Conservation (phyloP, 1,140 invertebrate species). For the Holotrichia oblita region DNA sequence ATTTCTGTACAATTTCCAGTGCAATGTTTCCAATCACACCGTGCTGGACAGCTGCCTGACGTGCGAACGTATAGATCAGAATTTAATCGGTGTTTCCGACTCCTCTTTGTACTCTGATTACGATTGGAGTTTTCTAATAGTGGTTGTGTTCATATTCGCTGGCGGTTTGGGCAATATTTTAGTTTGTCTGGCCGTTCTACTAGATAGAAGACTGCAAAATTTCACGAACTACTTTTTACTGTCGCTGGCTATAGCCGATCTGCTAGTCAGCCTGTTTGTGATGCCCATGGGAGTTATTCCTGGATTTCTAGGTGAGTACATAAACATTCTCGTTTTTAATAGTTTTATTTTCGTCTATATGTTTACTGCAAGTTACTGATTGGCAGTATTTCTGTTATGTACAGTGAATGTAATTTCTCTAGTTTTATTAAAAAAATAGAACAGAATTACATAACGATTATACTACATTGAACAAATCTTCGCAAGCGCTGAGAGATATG, state of each 20-base stretch:
- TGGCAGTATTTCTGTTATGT: background rate
- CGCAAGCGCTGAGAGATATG: too few species aligned
- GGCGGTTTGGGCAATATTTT: conserved; percentile 92
- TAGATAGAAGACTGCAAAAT: conserved; percentile 87
- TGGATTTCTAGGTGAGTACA: conserved; percentile 82
- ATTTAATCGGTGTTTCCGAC: conserved; percentile 12
- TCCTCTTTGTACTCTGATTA: conserved; percentile 57
- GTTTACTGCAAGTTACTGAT: background rate
- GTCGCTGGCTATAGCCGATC: conserved; percentile 91
- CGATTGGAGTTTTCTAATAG: conserved; percentile 82
- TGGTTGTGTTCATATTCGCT: conserved; percentile 83
- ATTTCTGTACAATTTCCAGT: conserved; percentile 33
- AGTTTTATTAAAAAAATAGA: too few species aligned
- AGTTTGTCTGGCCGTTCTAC: conserved; percentile 87
- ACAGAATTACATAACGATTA: too few species aligned
- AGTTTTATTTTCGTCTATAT: background rate
- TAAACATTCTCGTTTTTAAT: background rate
- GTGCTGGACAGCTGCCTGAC: conserved; percentile 24
- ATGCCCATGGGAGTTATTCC: conserved; percentile 90
- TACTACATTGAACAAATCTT: too few species aligned
- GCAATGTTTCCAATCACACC: conserved; percentile 30
- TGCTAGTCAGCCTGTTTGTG: conserved; percentile 89
- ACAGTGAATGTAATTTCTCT: too few species aligned
- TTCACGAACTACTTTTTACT: conserved; percentile 96
- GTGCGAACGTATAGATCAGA: conserved; percentile 27